These are phyloP conservation scores for Battus philenor DNA, from an alignment of 1,140 invertebrate genomes.

Conservation along the genomic window DNA sequence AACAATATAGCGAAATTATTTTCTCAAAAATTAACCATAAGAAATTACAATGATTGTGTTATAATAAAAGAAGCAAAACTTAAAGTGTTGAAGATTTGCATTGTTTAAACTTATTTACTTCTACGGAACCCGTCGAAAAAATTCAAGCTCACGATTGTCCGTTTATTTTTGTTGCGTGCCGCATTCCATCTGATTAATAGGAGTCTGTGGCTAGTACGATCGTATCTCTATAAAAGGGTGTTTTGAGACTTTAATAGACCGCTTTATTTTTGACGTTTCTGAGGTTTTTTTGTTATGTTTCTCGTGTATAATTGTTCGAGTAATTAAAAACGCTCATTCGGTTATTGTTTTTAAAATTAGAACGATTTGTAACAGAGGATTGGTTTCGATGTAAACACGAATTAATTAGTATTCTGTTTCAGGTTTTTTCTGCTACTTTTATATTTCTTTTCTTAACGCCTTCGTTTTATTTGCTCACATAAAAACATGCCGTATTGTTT, in stretches of 20 bases:
- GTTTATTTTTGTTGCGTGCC: slow-evolving; percentile 27
- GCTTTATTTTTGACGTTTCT: slow-evolving; percentile 29
- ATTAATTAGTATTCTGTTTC: too few species aligned
- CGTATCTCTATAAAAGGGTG: slow-evolving; percentile 58
- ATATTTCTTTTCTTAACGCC: too few species aligned
- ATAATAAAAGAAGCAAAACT: too few species aligned
- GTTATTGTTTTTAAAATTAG: slow-evolving; percentile 13
- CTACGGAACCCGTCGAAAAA: not conserved
- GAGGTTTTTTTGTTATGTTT: slow-evolving; percentile 21
- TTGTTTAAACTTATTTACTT: not conserved
- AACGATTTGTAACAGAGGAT: slow-evolving; percentile 15
- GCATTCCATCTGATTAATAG: slow-evolving; percentile 64
- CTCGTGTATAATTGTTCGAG: slow-evolving; percentile 18
- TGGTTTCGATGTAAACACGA: too few species aligned
- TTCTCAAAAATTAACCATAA: too few species aligned
- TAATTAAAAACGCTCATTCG: slow-evolving; percentile 14
- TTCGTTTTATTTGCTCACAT: too few species aligned
- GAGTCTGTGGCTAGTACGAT: slow-evolving; percentile 40
- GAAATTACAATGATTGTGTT: too few species aligned
- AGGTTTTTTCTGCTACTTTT: too few species aligned
- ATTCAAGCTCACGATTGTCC: not conserved
- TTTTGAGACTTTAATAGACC: slow-evolving; percentile 63
- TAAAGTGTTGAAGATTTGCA: too few species aligned
- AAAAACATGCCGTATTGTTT: too few species aligned
- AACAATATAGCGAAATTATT: too few species aligned